Percentiles rank a stretch among this genome's conserved stretches.
Conservation (phyloP, 2,888 invertebrate genomes). For the Polylopha cassiicola region DNA sequence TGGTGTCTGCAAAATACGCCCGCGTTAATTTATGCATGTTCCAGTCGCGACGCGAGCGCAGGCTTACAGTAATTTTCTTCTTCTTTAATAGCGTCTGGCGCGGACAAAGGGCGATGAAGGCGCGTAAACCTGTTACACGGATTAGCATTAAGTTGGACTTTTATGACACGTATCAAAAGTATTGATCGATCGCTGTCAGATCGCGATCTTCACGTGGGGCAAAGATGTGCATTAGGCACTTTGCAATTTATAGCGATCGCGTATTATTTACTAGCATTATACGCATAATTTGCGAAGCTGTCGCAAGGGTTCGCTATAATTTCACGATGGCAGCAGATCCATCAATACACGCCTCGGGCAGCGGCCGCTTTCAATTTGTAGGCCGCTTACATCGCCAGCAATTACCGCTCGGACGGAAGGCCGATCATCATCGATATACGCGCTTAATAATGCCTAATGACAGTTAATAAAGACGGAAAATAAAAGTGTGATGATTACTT, state of each 20-base stretch:
- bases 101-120: slow-evolving; percentile 57
- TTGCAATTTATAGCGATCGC: slow-evolving; percentile 65
- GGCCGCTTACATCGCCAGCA: slow-evolving; percentile 70
- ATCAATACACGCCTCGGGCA: slow-evolving; percentile 71
- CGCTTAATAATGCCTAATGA: slow-evolving; percentile 76
- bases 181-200: slow-evolving; percentile 2
- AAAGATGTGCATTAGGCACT: slow-evolving; percentile 36
- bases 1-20: slow-evolving; percentile 63
- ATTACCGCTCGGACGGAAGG: slow-evolving; percentile 73
- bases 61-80: slow-evolving; percentile 34
- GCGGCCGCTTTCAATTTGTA: slow-evolving; percentile 76
- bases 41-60: slow-evolving; percentile 34
- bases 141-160: background rate
- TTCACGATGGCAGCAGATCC: slow-evolving; percentile 74
- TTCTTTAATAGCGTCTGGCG: slow-evolving; percentile 38
- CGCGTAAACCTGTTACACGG: slow-evolving; percentile 20
- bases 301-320: slow-evolving; percentile 74
- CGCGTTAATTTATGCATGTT: slow-evolving; percentile 64
- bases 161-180: slow-evolving; percentile 2
- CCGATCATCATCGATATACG: slow-evolving; percentile 71
- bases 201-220: slow-evolving; percentile 3
- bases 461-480: slow-evolving; percentile 74
- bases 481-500: slow-evolving; percentile 71
- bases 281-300: slow-evolving; percentile 77
- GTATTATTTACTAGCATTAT: slow-evolving; percentile 76